phyloP scores from a whole-genome alignment of 2,113 vertebrate species.

The Nyctibius bracteatus region DNA sequence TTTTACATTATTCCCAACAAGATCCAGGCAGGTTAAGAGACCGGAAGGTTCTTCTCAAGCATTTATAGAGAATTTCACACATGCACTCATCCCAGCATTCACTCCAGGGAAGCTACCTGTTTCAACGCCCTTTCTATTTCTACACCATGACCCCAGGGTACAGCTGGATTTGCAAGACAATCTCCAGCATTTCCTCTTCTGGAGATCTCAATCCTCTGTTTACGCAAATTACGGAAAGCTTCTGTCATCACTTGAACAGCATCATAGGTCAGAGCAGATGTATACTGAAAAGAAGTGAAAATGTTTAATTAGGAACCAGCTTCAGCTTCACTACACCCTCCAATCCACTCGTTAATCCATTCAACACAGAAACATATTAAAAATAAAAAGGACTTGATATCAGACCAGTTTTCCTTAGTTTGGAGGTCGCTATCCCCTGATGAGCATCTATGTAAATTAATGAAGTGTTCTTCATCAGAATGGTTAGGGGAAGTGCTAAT shows the following conservation, averaged over 20 bases:
- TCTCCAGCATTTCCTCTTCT: slow-evolving; percentile 94
- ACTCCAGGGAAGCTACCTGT: slow-evolving; percentile 78
- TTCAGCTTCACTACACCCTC: background rate
- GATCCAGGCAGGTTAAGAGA: background rate
- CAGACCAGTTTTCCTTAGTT: background rate
- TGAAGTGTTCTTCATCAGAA: background rate
- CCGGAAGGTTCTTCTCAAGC: background rate
- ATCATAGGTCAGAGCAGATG: slow-evolving; percentile 95
- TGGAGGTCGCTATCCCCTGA: background rate
- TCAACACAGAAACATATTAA: background rate
- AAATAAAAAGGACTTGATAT: background rate
- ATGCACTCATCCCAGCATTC: background rate
- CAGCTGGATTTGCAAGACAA: slow-evolving; percentile 96
- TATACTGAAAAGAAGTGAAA: slow-evolving; percentile 83
- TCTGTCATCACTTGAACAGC: slow-evolving; percentile 98
- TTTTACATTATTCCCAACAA: background rate
- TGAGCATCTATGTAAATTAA: background rate
- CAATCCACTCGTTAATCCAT: background rate
- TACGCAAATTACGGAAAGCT: slow-evolving; percentile 93
- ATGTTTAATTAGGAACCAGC: background rate
- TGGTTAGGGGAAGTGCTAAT: background rate
- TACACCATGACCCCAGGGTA: slow-evolving; percentile 96
- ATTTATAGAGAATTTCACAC: background rate
- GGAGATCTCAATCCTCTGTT: slow-evolving; percentile 94
- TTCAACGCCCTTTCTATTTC: slow-evolving; percentile 97